Conservation (phyloP, 2,888 invertebrate species). For the Odontothrips loti region DNA sequence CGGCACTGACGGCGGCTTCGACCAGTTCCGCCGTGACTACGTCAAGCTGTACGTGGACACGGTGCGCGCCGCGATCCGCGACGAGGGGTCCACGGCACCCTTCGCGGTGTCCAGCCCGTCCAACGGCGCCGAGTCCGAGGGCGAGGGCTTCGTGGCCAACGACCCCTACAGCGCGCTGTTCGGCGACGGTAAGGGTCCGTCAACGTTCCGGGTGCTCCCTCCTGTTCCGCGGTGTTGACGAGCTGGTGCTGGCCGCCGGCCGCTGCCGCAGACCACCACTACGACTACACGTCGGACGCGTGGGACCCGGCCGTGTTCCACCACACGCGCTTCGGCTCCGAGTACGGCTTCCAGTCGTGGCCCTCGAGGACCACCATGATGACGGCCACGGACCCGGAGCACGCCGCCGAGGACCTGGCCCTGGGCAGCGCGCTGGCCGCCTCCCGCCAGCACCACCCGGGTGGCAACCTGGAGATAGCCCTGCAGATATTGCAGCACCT, state of each 20-base stretch:
- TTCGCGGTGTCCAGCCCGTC: constrained; percentile 88
- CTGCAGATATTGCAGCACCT: constrained; percentile 61
- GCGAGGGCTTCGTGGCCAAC: constrained; percentile 69
- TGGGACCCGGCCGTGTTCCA: constrained; percentile 78
- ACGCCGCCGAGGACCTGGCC: constrained; percentile 49
- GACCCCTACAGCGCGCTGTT: constrained; percentile 74
- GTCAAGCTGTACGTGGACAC: constrained; percentile 75
- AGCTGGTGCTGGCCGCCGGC: too few species aligned
- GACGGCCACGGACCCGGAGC: constrained; percentile 52
- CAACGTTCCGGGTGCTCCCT: not conserved
- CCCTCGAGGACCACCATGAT: constrained; percentile 68
- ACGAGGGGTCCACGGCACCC: constrained; percentile 59
- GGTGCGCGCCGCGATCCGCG: constrained; percentile 61
- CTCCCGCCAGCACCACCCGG: constrained; percentile 83
- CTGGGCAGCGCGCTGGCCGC: constrained; percentile 58
- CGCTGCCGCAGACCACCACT: constrained; percentile 80
- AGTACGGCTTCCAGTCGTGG: constrained; percentile 91
- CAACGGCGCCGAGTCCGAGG: constrained; percentile 69
- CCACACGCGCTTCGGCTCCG: constrained; percentile 83
- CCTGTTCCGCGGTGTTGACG: too few species aligned
- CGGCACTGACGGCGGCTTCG: not conserved
- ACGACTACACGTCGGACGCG: constrained; percentile 74
- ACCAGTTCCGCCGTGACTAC: constrained; percentile 68
- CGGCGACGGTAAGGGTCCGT: constrained; percentile 69
- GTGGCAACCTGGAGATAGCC: constrained; percentile 64